These are phyloP conservation scores for Sinocyclocheilus maitianheensis DNA, from an alignment of 2,113 vertebrate genomes.

Conservation along the genomic window DNA sequence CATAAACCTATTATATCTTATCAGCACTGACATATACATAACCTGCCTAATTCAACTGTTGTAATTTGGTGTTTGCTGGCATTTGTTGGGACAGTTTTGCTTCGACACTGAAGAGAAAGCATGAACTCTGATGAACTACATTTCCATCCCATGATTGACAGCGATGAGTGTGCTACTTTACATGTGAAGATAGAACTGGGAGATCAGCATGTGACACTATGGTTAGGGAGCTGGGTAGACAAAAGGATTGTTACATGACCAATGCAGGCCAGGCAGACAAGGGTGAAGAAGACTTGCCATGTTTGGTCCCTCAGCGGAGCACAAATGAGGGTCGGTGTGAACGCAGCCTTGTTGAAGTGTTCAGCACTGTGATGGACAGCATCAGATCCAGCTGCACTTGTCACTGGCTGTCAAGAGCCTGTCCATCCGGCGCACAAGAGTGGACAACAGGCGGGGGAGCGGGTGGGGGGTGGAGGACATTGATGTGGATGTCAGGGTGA, in stretches of 20 bases:
- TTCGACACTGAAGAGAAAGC: too few relatives aligned
- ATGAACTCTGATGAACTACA: too few relatives aligned
- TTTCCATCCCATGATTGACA: too few relatives aligned
- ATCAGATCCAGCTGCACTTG: conserved; percentile 86
- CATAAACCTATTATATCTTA: too few relatives aligned
- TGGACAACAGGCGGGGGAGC: conserved; percentile 38
- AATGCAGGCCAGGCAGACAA: not conserved
- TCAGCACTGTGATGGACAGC: conserved; percentile 75
- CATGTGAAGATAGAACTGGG: not conserved
- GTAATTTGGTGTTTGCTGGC: too few relatives aligned
- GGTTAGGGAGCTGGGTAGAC: not conserved
- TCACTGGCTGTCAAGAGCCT: conserved; percentile 78
- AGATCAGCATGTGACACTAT: not conserved
- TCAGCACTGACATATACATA: too few relatives aligned
- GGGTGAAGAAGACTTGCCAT: conserved; percentile 65
- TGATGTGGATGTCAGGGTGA: conserved; percentile 74
- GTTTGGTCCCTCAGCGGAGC: conserved; percentile 73
- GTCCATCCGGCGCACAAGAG: conserved; percentile 64
- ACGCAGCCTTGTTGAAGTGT: conserved; percentile 70
- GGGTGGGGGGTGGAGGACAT: conserved; percentile 66
- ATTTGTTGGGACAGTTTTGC: too few relatives aligned
- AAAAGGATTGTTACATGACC: conserved; percentile 33
- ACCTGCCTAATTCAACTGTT: too few relatives aligned
- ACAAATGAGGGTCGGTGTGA: conserved; percentile 60
- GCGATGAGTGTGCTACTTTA: not conserved